Evolutionary conservation across 1,140 invertebrate genomes (phyloP), one percentile per base, ranked within the genome.

Genomic region (Macrostomum lignano): DNA sequence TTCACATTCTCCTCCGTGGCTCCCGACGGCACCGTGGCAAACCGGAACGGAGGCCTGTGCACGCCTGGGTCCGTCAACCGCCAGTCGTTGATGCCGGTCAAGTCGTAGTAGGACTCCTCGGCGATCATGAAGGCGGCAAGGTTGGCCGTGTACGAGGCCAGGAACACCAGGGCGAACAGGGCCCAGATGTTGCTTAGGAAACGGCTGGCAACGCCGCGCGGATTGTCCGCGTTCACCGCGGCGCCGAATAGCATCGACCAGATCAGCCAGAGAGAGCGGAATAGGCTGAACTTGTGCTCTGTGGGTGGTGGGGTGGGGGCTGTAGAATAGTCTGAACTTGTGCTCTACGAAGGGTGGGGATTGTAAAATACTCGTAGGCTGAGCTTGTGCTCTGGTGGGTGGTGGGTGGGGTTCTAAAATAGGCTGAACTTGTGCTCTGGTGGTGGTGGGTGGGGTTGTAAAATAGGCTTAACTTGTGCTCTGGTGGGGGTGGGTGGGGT

Each of bases 141-240:
- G 17, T 20, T 33, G 14, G 32, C 32, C 3, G 32, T 33, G 22
- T 48, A 46, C 9, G 41, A 44, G 7, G 49, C 51, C 2, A 52
- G 39, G 24, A 52, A 52, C n/a, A 47, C 46, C 11, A 52, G 38
- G 9, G 79, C 78, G 51, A 91, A 88, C 65, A 86, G 72, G 6
- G 81, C 79, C 82, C 79, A 86, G 36, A 84, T 73, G 48, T 81
- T 82, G 11, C 76, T 77, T 74, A 86, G 81, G 49, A 84, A 82
- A 41, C 69, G 10, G 77, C 72, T 19, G 76, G 37, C 82, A 51
- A 82, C 79, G 28, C 77, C 77, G 44, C 73, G 63, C 1, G 81
- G 81, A 26, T 75, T 79, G 54, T 86, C 78, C 28, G 84, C 74
- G 47, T 84, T 77, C 7, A 86, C 78, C 25, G 79, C 76, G 20